Evolutionary conservation across 1,140 invertebrate species (phyloP), one percentile per base, ranked within the genome.

Genomic region (Calliopsis andreniformis): DNA sequence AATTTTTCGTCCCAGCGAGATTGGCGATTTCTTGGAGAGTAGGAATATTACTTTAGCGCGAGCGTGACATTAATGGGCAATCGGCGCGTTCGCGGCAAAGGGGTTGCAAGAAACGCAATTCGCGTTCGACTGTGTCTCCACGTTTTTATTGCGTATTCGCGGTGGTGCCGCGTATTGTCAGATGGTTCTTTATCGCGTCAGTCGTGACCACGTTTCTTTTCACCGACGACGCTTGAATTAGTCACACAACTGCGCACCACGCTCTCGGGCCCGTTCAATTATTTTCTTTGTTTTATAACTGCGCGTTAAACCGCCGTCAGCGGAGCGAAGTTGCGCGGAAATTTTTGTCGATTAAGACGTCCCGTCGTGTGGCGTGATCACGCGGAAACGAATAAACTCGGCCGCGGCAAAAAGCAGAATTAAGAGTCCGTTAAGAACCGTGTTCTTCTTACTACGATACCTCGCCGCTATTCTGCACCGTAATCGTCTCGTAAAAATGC

Each of bases 101-200:
- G 43, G 76, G 55, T 79, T 66, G 63, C 61, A 64, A 76, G 64
- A 51, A 69, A 76, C 56, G 28, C 42, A 51, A 28, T 63, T 63
- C 49, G 58, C 32, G 32, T 55, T 81, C 56, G 35, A 49, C 43
- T 66, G 45, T n/a, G 63, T 64, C 62, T 61, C 42, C 14, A 5
- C 56, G 7, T 42, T 59, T 69, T 76, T 78, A 47, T 67, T 51
- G 56, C 69, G 49, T 45, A 51, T 42, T 58, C 53, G 35, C 35
- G 35, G 35, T 39, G 3, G 35, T 10, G 10, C n/a, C 45, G 42
- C 61, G 58, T 39, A 75, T 67, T 75, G 58, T 42, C 25, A 35
- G 43, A 16, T 66, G 68, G 28, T 66, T 63, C 56, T 78, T 78
- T 78, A 66, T 80, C 63, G 71, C 62, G 69, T 49, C 56, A 16